phyloP scores from a whole-genome alignment of 1,140 invertebrate genomes.

The Riptortus pedestris region DNA sequence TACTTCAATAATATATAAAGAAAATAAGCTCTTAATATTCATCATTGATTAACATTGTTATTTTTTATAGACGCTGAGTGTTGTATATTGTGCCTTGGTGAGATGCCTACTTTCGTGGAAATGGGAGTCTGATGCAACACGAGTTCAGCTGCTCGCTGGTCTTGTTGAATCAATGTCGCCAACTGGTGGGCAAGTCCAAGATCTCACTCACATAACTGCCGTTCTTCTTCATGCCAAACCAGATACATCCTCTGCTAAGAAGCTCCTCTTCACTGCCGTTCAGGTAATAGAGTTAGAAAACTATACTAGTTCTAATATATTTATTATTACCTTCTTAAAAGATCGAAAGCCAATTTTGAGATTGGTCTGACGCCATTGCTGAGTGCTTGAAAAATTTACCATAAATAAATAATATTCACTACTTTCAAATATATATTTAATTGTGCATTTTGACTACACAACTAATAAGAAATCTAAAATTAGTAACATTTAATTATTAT shows the following conservation, averaged over 20 bases:
- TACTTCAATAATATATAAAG: no score
- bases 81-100: slow-evolving; percentile 45
- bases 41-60: neutral
- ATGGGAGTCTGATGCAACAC: slow-evolving; percentile 41
- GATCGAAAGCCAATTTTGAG: no score
- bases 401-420: no score
- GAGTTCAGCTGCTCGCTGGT: slow-evolving; percentile 33
- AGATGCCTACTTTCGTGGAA: slow-evolving; percentile 47
- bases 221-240: slow-evolving; percentile 38
- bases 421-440: no score
- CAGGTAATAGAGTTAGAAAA: slow-evolving; percentile 31
- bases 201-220: slow-evolving; percentile 39
- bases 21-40: no score
- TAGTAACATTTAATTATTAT: no score
- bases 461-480: no score
- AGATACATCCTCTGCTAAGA: slow-evolving; percentile 40
- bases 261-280: slow-evolving; percentile 42
- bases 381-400: no score
- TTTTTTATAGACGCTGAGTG: slow-evolving; percentile 39
- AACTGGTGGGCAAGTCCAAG: slow-evolving; percentile 32
- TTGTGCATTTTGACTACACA: no score
- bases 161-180: slow-evolving; percentile 34
- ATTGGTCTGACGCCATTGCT: no score
- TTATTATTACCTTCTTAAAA: neutral
- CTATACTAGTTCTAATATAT: slow-evolving; percentile 12